A percentile compares a stretch with the other conserved stretches of the same genome.
These are phyloP conservation scores for Netelia inedita DNA, from an alignment of 2,888 invertebrate genomes.

Conservation along the genomic window DNA sequence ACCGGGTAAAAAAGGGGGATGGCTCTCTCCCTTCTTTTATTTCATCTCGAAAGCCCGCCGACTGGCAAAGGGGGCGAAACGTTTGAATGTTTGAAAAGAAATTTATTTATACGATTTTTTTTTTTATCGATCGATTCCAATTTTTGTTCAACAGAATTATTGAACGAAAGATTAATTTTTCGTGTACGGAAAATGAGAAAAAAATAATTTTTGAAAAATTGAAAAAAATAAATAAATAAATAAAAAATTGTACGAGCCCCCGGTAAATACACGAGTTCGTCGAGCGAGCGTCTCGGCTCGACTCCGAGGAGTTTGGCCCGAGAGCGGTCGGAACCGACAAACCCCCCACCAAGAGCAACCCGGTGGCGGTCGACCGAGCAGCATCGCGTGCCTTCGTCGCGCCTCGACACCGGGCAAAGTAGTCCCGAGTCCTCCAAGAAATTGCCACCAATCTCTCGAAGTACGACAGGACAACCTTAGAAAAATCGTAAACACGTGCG, in stretches of 20 bases:
- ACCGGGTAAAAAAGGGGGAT: conserved; percentile 51
- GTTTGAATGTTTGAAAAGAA: neutral
- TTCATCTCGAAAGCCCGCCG: neutral
- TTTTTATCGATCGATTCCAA: neutral
- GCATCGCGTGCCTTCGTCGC: conserved; percentile 48
- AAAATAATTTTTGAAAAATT: neutral
- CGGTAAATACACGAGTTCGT: neutral
- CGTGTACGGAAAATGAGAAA: neutral
- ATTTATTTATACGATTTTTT: too few species aligned
- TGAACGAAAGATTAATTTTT: neutral
- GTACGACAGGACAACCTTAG: conserved; percentile 79
- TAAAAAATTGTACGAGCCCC: neutral
- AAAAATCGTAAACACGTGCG: conserved; percentile 46
- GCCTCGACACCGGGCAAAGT: conserved; percentile 55
- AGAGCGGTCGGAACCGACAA: conserved; percentile 8
- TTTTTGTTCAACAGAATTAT: neutral
- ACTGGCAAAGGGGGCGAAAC: neutral
- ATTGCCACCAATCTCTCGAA: conserved; percentile 76
- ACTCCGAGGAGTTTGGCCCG: conserved; percentile 25
- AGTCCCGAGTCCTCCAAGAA: conserved; percentile 38
- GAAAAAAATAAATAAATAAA: neutral
- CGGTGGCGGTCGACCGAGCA: conserved; percentile 55
- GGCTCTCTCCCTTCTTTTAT: conserved; percentile 16
- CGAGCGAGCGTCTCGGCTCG: conserved; percentile 45
- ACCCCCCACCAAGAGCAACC: conserved; percentile 38